phyloP scores from a whole-genome alignment of 2,113 vertebrate species.

The Tor tambroides region DNA sequence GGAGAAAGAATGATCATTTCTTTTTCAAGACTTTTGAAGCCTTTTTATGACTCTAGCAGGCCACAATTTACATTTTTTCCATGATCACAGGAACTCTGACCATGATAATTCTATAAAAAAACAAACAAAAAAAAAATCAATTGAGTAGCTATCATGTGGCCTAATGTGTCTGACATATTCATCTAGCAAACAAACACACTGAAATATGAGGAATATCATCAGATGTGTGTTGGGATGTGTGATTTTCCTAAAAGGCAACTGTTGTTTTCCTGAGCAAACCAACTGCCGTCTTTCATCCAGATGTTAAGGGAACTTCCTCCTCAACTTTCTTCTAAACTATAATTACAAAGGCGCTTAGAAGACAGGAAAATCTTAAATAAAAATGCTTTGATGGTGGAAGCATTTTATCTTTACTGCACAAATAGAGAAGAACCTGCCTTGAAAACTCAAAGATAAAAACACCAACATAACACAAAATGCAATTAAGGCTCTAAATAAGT shows the following conservation, averaged over 20 bases:
- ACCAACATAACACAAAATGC: not conserved
- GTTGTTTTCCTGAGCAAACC: not conserved
- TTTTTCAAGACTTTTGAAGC: too few species aligned
- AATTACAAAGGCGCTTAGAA: constrained; percentile 42
- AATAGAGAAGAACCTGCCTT: not conserved
- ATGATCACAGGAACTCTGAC: too few species aligned
- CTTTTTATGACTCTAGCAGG: too few species aligned
- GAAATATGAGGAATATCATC: not conserved
- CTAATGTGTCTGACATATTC: not conserved
- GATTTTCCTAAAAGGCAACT: not conserved
- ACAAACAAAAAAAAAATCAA: not conserved
- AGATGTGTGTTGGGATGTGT: not conserved
- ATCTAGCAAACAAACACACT: not conserved
- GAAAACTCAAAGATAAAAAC: not conserved
- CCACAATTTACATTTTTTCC: too few species aligned
- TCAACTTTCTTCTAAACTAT: constrained; percentile 30
- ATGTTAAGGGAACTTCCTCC: constrained; percentile 42
- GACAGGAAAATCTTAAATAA: not conserved
- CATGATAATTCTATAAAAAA: too few species aligned
- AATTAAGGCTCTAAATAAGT: not conserved
- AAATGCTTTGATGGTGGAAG: not conserved
- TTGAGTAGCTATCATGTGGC: not conserved
- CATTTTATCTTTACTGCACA: not conserved
- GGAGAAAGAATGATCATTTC: too few species aligned
- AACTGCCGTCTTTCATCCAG: constrained; percentile 42